Conservation (phyloP, 1,140 invertebrate genomes). For the Idris sp. region DNA sequence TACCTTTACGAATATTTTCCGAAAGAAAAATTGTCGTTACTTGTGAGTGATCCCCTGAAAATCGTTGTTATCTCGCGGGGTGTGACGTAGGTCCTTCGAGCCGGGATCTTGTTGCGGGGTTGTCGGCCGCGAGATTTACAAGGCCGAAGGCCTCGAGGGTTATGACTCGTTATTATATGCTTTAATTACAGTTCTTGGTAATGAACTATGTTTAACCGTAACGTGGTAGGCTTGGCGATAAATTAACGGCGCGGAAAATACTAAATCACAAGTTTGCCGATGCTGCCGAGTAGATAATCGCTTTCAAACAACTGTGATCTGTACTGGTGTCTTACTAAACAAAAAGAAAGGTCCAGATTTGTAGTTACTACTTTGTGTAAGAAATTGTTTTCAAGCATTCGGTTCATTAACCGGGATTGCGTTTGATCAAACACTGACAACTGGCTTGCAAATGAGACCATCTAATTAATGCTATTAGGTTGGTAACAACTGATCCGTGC, state of each 20-base stretch:
- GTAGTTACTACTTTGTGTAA: too few species aligned
- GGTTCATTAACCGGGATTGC: background rate
- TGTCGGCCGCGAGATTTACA: conserved; percentile 74
- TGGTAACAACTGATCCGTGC: conserved; percentile 15
- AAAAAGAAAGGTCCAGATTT: too few species aligned
- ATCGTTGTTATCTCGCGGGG: too few species aligned
- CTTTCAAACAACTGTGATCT: conserved; percentile 67
- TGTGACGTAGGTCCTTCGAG: too few species aligned
- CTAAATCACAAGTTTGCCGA: conserved; percentile 77
- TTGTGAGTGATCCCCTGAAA: too few species aligned
- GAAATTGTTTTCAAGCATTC: conserved; percentile 38
- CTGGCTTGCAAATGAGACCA: background rate
- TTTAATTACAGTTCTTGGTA: conserved; percentile 77
- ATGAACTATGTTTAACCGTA: conserved; percentile 78
- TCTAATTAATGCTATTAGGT: conserved; percentile 21
- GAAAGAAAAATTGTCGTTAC: too few species aligned
- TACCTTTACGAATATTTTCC: too few species aligned
- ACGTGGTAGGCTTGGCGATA: conserved; percentile 77
- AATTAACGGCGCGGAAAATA: conserved; percentile 78
- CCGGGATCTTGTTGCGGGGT: conserved; percentile 51
- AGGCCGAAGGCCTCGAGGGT: conserved; percentile 73
- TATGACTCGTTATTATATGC: conserved; percentile 77
- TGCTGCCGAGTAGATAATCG: conserved; percentile 77
- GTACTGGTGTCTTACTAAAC: conserved; percentile 37
- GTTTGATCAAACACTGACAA: background rate